Conservation (phyloP, 2,888 invertebrate species). For the Torymus aiolomorphi region DNA sequence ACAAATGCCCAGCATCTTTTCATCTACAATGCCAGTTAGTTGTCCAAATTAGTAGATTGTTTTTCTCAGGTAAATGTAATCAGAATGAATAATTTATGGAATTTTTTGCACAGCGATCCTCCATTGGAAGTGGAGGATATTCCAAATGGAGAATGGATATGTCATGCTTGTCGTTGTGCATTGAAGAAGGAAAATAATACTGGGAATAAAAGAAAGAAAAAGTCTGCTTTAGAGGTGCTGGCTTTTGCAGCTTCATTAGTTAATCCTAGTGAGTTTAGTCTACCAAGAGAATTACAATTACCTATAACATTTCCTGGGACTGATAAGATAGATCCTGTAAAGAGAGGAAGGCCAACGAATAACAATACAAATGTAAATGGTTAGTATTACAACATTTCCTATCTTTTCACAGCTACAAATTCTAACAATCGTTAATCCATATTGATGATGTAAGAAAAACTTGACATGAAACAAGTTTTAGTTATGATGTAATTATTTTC, state of each 20-base stretch:
- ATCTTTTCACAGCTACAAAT: background rate
- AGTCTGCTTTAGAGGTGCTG: constrained; percentile 84
- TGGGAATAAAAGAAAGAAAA: constrained; percentile 68
- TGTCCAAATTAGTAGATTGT: background rate
- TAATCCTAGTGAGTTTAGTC: constrained; percentile 93
- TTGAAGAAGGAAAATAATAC: constrained; percentile 69
- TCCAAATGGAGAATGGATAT: constrained; percentile 94
- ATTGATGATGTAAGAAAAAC: background rate
- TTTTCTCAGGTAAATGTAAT: too few relatives aligned
- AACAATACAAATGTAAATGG: constrained; percentile 67
- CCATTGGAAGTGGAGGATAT: constrained; percentile 93
- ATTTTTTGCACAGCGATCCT: constrained; percentile 84
- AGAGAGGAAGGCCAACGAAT: constrained; percentile 67
- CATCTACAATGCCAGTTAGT: constrained; percentile 96
- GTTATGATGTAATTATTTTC: constrained; percentile 4
- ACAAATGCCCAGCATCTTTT: constrained; percentile 96
- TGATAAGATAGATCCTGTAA: constrained; percentile 81
- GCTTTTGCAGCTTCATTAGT: constrained; percentile 88
- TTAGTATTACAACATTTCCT: constrained; percentile 50
- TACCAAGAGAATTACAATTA: constrained; percentile 88
- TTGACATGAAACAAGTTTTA: background rate
- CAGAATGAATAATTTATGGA: too few relatives aligned
- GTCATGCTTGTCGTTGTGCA: constrained; percentile 85
- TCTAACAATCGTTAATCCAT: background rate
- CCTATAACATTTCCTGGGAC: constrained; percentile 89